A percentile compares a stretch with the other conserved stretches of the same genome.
Evolutionary conservation across 2,113 vertebrate genomes (phyloP).

Genomic region (Penelope pileata): DNA sequence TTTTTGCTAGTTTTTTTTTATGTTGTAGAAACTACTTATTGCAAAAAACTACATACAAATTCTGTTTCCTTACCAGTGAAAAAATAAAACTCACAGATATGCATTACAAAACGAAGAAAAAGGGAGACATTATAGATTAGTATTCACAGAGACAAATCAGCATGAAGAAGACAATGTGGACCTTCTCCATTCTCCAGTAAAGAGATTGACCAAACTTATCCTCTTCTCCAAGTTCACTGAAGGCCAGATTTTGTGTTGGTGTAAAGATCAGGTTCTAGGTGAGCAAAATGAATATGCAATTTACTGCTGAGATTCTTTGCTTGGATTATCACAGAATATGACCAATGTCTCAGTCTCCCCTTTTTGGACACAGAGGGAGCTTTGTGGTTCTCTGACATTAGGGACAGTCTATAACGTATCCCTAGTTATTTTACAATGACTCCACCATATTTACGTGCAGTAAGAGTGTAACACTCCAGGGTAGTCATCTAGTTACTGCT

Average conservation of each 20-base stretch:
- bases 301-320: not conserved
- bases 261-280: not conserved
- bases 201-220: not conserved
- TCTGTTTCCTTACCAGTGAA: not conserved
- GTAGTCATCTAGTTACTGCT: not conserved
- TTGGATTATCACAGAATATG: not conserved
- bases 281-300: not conserved
- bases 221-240: not conserved
- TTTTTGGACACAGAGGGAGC: not conserved
- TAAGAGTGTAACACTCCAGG: not conserved
- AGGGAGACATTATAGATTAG: not conserved
- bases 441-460: accelerated
- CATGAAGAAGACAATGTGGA: not conserved
- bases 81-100: not conserved
- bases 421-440: not conserved
- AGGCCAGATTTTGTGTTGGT: not conserved
- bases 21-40: not conserved
- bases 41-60: not conserved
- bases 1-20: not conserved
- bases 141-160: not conserved
- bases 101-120: not conserved
- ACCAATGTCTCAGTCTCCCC: not conserved
- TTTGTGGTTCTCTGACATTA: not conserved
- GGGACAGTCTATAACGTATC: accelerated
- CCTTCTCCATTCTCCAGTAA: not conserved